Evolutionary conservation across 2,113 vertebrate species (phyloP), one percentile per base, ranked within the genome.

Genomic region (Apodemus speciosus): DNA sequence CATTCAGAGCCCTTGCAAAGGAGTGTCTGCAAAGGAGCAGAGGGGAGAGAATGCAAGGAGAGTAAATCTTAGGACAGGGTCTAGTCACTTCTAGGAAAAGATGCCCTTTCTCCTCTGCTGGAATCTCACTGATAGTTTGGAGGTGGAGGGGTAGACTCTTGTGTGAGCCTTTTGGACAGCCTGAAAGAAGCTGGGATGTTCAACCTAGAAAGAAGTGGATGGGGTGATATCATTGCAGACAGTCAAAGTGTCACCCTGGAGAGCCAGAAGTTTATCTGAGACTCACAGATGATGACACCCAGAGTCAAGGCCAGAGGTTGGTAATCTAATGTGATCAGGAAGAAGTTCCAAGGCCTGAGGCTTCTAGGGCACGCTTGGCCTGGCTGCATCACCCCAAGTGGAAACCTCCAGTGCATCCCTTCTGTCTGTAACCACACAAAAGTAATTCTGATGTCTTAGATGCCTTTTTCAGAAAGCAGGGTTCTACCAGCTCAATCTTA

Each of bases 1-100:
- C 20, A 79, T 75, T 85, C 60, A 56, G 35, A 89, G 77, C 73
- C 32, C 60, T 68, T 20, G 49, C 64, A 72, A 16, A 40, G 60
- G n/a, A 38, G 27, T 2, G 18, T 58, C 53, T 53, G 15, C 76
- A 60, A 71, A 88, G 62, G 58, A 76, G 68, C 0, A 6, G 16
- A n/a, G 30, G 53, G 13, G 16, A 40, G 46, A 72, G n/a, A 27
- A 30, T 0, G 0, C 0, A 0, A n/a, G 68, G 25, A 72, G 14
- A 91, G 14, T 2, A 25, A 38, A 27, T 30, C 80, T 73, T n/a
- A 90, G 53, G 87, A 56, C 35, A 58, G 64, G 9, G 71, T 84
- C 60, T 71, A 49, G 40, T 80, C 66, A n/a, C 30, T 46, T 68
- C 43, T 60, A 51, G 27, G 30, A 27, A 89, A 81, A 60, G 23